Evolutionary conservation across 2,113 vertebrate genomes (phyloP), one percentile per base, ranked within the genome.

Genomic region (Gobiocypris rarus): DNA sequence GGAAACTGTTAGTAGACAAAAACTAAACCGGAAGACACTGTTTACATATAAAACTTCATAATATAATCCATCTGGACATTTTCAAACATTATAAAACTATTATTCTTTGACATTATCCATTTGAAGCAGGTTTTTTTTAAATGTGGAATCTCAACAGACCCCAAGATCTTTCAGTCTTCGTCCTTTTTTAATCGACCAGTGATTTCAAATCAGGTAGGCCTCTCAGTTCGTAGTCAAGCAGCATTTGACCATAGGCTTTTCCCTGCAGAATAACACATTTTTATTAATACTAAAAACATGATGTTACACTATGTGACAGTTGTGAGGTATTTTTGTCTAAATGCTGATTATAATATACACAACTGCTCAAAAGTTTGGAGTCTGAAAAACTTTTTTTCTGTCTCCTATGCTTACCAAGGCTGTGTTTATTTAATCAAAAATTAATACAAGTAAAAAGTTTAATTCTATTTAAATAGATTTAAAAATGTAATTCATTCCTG

Each of bases 221-320:
- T 79, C 74, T 94, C 28, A 97, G 93, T 91, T 95, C 90, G 86
- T 96, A 90, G 88, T 96, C 96, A 91, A 97, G 87, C 85, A 97
- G 90, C 95, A 97, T 97, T 90, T 97, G 96, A 79, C 95, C 96
- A 83, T 92, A 94, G 41, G 95, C 95, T 90, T 96, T 97, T 10
- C 96, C 96, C 96, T 97, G 90, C 1, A 75, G 28, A 86, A 56
- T 69, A 43, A 80, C 38, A 58, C 19, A 38, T 24, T 38, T 58
- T 59, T 58, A 77, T 24, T 31, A 52, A 26, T 0, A n/a, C 34
- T 24, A 22, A 71, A 43, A 14, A 71, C 38, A 45, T 45, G 2
- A 71, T 1, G 2, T 15, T 19, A 7, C 1, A 24, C 38, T 14
- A 45, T 45, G n/a, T 59, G 58, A 54, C 5, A 54, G 19, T 69